phyloP scores from a whole-genome alignment of 2,113 vertebrate species.

The Brienomyrus brachyistius region DNA sequence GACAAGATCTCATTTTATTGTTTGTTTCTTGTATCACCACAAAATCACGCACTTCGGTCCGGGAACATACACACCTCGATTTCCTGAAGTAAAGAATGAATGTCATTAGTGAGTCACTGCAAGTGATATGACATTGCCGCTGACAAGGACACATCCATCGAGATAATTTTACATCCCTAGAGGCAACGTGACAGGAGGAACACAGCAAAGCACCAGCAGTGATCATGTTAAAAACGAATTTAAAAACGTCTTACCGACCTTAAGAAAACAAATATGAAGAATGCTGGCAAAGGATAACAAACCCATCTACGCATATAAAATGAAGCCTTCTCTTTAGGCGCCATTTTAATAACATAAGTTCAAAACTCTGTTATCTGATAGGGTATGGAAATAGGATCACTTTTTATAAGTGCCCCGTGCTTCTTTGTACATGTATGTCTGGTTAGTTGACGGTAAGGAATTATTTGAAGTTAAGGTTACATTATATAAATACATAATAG shows the following conservation, averaged over 20 bases:
- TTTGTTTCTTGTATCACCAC: not conserved
- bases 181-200: not conserved
- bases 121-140: not conserved
- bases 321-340: not conserved
- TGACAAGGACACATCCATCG: not conserved
- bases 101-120: constrained; percentile 1
- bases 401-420: not conserved
- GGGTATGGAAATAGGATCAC: not conserved
- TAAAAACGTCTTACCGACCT: not conserved
- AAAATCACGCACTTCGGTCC: not conserved
- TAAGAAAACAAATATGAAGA: not conserved
- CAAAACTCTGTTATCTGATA: not conserved
- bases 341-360: not conserved
- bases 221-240: not conserved
- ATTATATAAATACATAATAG: not conserved
- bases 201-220: not conserved
- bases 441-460: not conserved
- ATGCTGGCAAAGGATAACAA: not conserved
- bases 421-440: not conserved
- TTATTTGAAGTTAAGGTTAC: not conserved
- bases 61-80: not conserved
- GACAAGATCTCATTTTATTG: not conserved
- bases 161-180: constrained; percentile 1
- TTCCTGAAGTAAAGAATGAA: not conserved
- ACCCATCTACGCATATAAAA: not conserved